Percentiles rank a stretch among this genome's conserved stretches.
Evolutionary conservation across 2,113 vertebrate species (phyloP).

Genomic region (Mus musculus): DNA sequence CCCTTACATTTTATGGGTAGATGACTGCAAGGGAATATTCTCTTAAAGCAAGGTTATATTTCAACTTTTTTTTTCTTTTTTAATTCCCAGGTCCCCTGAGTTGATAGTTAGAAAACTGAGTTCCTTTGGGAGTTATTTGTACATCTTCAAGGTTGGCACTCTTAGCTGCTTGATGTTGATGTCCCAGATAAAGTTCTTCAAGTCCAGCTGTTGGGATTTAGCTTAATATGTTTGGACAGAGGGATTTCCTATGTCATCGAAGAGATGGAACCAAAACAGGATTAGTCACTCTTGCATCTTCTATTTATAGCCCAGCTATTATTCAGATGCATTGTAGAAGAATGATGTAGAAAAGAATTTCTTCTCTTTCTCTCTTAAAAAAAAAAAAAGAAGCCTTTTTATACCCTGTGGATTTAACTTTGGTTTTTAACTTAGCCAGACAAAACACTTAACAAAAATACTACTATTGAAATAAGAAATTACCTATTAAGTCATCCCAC

Average conservation of each 20-base stretch:
- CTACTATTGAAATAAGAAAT: constrained; percentile 63
- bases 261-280: constrained; percentile 87
- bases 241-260: constrained; percentile 87
- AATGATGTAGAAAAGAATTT: constrained; percentile 80
- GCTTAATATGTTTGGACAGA: constrained; percentile 84
- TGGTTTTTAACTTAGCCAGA: constrained; percentile 57
- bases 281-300: constrained; percentile 80
- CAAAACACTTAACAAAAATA: constrained; percentile 62
- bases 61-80: constrained; percentile 77
- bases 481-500: constrained; percentile 56
- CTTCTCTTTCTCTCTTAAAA: neutral
- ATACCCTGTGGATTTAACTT: constrained; percentile 64
- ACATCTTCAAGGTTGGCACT: constrained; percentile 80
- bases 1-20: constrained; percentile 74
- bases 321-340: constrained; percentile 78
- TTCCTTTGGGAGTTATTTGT: constrained; percentile 85
- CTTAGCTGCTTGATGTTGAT: constrained; percentile 87
- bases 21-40: constrained; percentile 76
- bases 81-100: constrained; percentile 69
- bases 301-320: constrained; percentile 84
- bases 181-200: constrained; percentile 86
- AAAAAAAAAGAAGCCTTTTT: constrained; percentile 65
- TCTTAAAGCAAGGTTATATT: constrained; percentile 81
- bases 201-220: constrained; percentile 87
- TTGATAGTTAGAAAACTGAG: constrained; percentile 64